Conservation (phyloP, 2,113 vertebrate genomes). For the Microtus ochrogaster region DNA sequence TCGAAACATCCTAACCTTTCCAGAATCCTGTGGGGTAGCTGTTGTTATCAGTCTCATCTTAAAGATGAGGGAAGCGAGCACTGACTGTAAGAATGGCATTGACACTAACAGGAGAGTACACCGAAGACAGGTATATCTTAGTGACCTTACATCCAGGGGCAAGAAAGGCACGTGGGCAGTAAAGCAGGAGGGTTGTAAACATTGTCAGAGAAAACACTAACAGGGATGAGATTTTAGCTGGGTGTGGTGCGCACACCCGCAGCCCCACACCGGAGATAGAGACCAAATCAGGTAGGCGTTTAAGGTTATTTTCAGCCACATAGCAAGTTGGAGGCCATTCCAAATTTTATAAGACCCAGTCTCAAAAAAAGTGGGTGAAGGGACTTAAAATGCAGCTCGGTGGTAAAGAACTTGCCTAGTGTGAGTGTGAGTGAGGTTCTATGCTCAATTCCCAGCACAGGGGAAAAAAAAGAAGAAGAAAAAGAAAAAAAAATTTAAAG, state of each 20-base stretch:
- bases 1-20: conserved; percentile 25
- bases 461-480: too few species aligned
- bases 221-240: neutral
- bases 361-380: neutral
- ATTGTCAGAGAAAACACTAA: neutral
- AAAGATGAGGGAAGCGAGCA: conserved; percentile 19
- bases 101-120: neutral
- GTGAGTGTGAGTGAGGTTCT: neutral
- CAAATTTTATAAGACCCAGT: neutral
- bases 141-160: neutral
- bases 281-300: neutral
- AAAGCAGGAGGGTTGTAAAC: conserved; percentile 26
- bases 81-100: conserved; percentile 8
- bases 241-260: neutral
- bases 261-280: neutral
- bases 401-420: neutral
- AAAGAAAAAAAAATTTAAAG: neutral
- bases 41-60: neutral
- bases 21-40: neutral
- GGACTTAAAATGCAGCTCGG: neutral
- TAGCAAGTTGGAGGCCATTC: neutral
- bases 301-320: neutral
- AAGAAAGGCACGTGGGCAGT: neutral
- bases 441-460: neutral
- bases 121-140: neutral